Base-by-base conservation (phyloP, 2,888 invertebrate genomes). In the Leptarthrus brevirostris region DNA sequence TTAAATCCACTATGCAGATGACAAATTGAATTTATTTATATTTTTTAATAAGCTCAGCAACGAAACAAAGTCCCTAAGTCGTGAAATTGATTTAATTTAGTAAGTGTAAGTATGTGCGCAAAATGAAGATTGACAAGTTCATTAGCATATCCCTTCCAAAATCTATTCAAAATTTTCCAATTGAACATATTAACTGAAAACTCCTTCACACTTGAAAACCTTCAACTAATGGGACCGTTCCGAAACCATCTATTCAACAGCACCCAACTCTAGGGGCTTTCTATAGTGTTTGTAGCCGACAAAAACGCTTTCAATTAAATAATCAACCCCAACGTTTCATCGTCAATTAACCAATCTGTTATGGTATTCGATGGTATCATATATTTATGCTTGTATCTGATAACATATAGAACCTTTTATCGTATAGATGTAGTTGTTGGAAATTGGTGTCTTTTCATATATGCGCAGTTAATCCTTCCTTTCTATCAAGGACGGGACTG, bases 261-360 rank as follows among this genome's bases (percentile, higher is more conserved):
- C 6, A 12, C 44, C 44, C 16, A 16, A 16, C n/a, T 4, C 44
- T 44, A 30, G n/a, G 16, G n/a, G 12, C 44, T 44, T 44, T 44
- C 44, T 4, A 12, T 14, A 44, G 16, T 8, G 44, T 44, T 8
- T 44, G 44, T 4, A 4, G 8, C 16, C 4, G 44, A 53, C 66
- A 40, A 66, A 66, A 66, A 66, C 66, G 66, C 47, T 66, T 66
- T 66, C 66, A 66, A 66, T 66, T 66, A 66, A 66, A 66, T 66
- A 66, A 66, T 66, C 49, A 66, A 49, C 66, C 66, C 66, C 66
- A n/a, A 66, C 49, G 40, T 66, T 66, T 49, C 30, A 49, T 47
- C 66, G 47, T 66, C 49, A 66, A 66, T 66, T 66, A 66, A 44
- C 66, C 66, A 40, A 40, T 61, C 18, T 61, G 3, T n/a, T 56